Base-by-base conservation (phyloP, 2,888 invertebrate species). In the Tachina lurida region DNA sequence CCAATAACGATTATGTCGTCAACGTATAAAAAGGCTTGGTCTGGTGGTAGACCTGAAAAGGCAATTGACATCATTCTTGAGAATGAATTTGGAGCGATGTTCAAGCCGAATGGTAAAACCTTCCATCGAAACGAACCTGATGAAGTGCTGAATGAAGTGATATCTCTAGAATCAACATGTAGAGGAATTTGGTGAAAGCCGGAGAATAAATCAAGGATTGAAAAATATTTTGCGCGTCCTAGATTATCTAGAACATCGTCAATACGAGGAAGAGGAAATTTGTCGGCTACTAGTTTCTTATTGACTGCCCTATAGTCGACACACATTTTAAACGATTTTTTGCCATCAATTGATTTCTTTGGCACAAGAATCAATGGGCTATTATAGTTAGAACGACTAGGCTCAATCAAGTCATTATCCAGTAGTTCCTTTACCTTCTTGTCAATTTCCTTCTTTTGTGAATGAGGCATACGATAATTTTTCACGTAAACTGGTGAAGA, bases 101-200 rank as follows among this genome's bases (percentile, higher is more conserved):
- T n/a, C n/a, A n/a, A 31, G 0, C 31, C 31, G 4, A 31, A 31
- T 4, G 2, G 31, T 31, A 31, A 31, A 3, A 31, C 31, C n/a
- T 60, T 60, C 60, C 60, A 60, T 4, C 31, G 15, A 60, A 60
- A 60, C n/a, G n/a, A 31, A n/a, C 60, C 60, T n/a, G n/a, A 10
- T 1, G n/a, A 19, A 1, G 62, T 43, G 5, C 17, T 41, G 41
- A 60, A 60, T 10, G 60, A 60, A 1, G 22, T 56, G 0, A 56
- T 13, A 22, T 56, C 22, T 56, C 56, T 56, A 31, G 56, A 56
- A 1, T 60, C 13, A 10, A n/a, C 10, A 10, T 60, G 41, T 3
- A 41, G 41, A 15, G 60, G 60, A 0, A 54, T 54, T n/a, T 54
- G 52, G 10, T 54, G 52, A 54, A 54, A 54, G 1, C 52, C 52